phyloP scores from a whole-genome alignment of 2,888 invertebrate species.

The Protonemura montana region DNA sequence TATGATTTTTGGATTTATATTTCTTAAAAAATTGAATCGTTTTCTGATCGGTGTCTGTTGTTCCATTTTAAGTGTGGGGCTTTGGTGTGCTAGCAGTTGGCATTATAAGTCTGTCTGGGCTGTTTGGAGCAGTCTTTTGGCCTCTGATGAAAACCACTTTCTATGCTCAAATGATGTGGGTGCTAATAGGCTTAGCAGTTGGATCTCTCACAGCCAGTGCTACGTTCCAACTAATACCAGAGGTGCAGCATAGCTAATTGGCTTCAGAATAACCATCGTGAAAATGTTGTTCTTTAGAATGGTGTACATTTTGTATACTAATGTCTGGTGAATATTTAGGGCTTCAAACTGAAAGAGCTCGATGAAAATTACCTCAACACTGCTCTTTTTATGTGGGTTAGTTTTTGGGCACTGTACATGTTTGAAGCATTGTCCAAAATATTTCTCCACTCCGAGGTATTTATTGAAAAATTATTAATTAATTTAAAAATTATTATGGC shows the following conservation, averaged over 20 bases:
- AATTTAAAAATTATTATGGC: neutral
- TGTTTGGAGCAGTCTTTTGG: conserved; percentile 66
- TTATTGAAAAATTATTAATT: neutral
- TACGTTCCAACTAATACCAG: conserved; percentile 65
- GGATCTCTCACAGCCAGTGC: conserved; percentile 65
- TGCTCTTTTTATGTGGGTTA: conserved; percentile 51
- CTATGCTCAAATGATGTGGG: conserved; percentile 62
- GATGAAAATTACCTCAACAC: conserved; percentile 51
- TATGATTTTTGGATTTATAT: neutral
- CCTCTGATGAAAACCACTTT: conserved; percentile 64
- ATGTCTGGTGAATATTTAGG: conserved; percentile 45
- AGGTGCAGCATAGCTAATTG: conserved; percentile 55
- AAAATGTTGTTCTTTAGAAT: neutral
- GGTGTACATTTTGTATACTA: neutral
- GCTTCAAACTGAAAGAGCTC: conserved; percentile 50
- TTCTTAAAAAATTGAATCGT: neutral
- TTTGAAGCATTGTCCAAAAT: conserved; percentile 52
- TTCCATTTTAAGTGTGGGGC: conserved; percentile 63
- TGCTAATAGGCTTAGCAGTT: conserved; percentile 65
- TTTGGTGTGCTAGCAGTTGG: conserved; percentile 67
- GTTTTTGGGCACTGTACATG: conserved; percentile 52
- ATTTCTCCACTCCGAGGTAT: conserved; percentile 47
- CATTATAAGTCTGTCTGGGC: conserved; percentile 66
- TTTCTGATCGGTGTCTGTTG: neutral
- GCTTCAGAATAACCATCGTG: neutral